Evolutionary conservation across 2,888 invertebrate species (phyloP).

Genomic region (Sialis fuliginosa): DNA sequence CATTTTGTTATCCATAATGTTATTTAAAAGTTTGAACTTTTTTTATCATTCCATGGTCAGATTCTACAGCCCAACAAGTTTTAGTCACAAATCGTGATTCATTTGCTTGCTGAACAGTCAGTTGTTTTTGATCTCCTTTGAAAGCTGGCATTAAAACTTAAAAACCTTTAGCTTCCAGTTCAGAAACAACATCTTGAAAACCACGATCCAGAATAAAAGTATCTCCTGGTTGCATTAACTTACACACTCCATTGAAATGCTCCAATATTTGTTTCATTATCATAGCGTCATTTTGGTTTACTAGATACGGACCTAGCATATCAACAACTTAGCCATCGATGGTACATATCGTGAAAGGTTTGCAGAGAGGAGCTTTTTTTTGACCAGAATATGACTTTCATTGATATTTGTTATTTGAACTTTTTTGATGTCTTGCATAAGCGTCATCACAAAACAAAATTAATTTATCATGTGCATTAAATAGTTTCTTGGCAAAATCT

Average conservation of each 20-base stretch:
- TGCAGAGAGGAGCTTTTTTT: conserved; percentile 14
- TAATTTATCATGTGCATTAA: conserved; percentile 2
- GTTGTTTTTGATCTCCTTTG: conserved; percentile 13
- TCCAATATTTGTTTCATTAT: conserved; percentile 12
- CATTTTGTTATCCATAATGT: conserved; percentile 8
- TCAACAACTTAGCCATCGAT: conserved; percentile 11
- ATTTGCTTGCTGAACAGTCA: conserved; percentile 12
- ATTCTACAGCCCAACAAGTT: conserved; percentile 11
- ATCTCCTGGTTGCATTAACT: conserved; percentile 10
- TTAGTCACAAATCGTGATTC: conserved; percentile 12
- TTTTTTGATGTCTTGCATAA: too few relatives aligned
- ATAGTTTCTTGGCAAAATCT: neutral
- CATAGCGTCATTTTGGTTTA: conserved; percentile 12
- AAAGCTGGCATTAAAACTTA: conserved; percentile 13
- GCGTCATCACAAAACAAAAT: too few relatives aligned
- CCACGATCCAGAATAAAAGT: conserved; percentile 13
- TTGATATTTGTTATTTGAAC: conserved; percentile 5
- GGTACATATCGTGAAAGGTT: conserved; percentile 14
- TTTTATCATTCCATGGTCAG: conserved; percentile 10
- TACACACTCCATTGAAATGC: conserved; percentile 9
- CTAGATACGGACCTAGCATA: conserved; percentile 11
- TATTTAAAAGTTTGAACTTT: conserved; percentile 9
- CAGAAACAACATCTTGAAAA: conserved; percentile 11
- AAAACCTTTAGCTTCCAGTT: conserved; percentile 9
- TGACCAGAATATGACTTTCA: conserved; percentile 9